A percentile compares a stretch with the other conserved stretches of the same genome.
phyloP scores from a whole-genome alignment of 2,797 vertebrate species.

The Forpus xanthops region DNA sequence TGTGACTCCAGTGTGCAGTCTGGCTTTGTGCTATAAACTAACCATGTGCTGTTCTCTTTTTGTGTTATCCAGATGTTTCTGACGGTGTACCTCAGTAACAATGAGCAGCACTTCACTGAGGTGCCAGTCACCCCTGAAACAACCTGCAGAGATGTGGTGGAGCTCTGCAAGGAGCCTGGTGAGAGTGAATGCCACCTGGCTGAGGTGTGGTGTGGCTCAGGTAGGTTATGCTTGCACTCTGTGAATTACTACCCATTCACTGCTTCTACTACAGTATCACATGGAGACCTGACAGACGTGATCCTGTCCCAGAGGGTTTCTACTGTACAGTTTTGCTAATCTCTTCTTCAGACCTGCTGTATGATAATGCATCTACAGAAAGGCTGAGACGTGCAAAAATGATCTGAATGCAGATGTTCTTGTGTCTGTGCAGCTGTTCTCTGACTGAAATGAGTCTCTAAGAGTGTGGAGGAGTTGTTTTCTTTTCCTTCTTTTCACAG shows the following conservation, averaged over 20 bases:
- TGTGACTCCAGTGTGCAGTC: not conserved
- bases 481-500: not conserved
- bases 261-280: not conserved
- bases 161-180: constrained; percentile 94
- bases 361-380: fast-evolving
- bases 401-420: not conserved
- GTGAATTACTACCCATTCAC: fast-evolving
- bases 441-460: not conserved
- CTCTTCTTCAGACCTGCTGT: not conserved
- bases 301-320: not conserved
- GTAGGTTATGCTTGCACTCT: constrained; percentile 67
- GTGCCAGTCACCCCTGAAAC: constrained; percentile 96
- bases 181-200: constrained; percentile 91
- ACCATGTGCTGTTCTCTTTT: not conserved
- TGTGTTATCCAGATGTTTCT: constrained; percentile 89
- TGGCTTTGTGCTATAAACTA: not conserved
- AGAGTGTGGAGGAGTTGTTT: not conserved
- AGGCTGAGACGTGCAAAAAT: not conserved
- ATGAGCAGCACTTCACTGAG: constrained; percentile 98
- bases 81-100: constrained; percentile 98
- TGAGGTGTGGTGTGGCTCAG: constrained; percentile 93
- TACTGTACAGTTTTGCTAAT: not conserved
- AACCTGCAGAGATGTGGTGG: constrained; percentile 91
- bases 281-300: fast-evolving
- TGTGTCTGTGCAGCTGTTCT: not conserved